Conservation (phyloP, 2,888 invertebrate species). For the Drosophila pseudotakahashii region DNA sequence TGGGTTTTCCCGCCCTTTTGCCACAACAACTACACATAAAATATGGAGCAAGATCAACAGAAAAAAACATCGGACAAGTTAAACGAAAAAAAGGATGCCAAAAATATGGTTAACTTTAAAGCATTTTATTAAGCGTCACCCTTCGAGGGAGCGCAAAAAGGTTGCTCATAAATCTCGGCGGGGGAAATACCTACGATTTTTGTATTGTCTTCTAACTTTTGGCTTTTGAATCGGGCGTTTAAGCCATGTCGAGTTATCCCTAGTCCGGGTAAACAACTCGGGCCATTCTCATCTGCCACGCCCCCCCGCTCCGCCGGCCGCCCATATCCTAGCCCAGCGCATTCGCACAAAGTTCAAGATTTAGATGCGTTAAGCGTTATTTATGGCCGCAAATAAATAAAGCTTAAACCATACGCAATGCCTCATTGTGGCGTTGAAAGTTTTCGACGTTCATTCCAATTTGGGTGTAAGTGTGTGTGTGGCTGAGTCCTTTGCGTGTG, state of each 20-base stretch:
- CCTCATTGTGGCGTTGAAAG: constrained; percentile 78
- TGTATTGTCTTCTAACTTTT: constrained; percentile 75
- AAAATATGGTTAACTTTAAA: constrained; percentile 42
- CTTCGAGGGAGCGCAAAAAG: constrained; percentile 46
- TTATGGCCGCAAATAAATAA: constrained; percentile 79
- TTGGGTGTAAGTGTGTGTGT: constrained; percentile 40
- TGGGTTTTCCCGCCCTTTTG: neutral
- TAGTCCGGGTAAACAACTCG: constrained; percentile 70
- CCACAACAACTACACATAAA: constrained; percentile 30
- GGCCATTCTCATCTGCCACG: constrained; percentile 21
- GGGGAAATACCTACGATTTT: constrained; percentile 43
- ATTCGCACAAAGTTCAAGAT: constrained; percentile 75
- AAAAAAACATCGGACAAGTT: constrained; percentile 14
- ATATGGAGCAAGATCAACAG: constrained; percentile 31
- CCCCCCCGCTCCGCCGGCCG: constrained; percentile 5
- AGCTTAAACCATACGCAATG: constrained; percentile 79
- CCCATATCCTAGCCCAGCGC: constrained; percentile 44
- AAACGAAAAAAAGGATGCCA: constrained; percentile 20
- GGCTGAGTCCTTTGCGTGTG: constrained; percentile 4
- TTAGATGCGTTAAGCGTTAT: constrained; percentile 80
- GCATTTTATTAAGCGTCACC: constrained; percentile 49
- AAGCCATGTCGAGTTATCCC: constrained; percentile 73
- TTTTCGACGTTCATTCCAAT: constrained; percentile 74
- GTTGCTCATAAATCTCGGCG: constrained; percentile 42
- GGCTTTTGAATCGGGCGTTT: constrained; percentile 68